Evolutionary conservation across 2,888 invertebrate genomes (phyloP).

Genomic region (Ethmia dodecea): DNA sequence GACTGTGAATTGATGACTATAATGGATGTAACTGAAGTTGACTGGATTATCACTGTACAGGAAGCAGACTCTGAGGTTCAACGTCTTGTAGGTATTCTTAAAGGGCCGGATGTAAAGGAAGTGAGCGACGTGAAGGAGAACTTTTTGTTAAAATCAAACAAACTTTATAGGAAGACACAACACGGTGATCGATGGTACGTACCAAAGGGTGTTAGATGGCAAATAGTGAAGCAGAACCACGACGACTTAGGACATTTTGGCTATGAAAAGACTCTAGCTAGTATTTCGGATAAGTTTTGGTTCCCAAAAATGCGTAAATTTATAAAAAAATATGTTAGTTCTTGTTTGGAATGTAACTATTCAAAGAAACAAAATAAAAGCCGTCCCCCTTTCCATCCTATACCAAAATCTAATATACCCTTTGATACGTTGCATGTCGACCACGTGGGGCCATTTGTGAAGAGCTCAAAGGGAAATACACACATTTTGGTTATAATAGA

Average conservation of each 20-base stretch:
- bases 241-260: constrained; percentile 17
- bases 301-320: constrained; percentile 15
- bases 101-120: constrained; percentile 7
- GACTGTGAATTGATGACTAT: not conserved
- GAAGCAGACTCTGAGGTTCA: constrained; percentile 14
- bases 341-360: constrained; percentile 16
- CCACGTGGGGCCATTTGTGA: constrained; percentile 10
- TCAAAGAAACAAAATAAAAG: constrained; percentile 9
- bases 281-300: constrained; percentile 13
- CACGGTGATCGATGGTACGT: constrained; percentile 13
- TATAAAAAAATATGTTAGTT: constrained; percentile 13
- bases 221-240: constrained; percentile 10
- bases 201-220: too few species aligned
- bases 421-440: constrained; percentile 9
- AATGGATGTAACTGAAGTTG: not conserved
- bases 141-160: constrained; percentile 6
- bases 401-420: constrained; percentile 1
- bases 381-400: constrained; percentile 9
- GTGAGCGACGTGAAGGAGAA: constrained; percentile 10
- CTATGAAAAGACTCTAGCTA: constrained; percentile 12
- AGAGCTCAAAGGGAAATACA: constrained; percentile 4
- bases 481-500: constrained; percentile 9
- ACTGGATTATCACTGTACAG: constrained; percentile 15
- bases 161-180: constrained; percentile 7
- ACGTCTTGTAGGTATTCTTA: constrained; percentile 11